Conservation (phyloP, 2,888 invertebrate genomes). For the Epinotia ramella region DNA sequence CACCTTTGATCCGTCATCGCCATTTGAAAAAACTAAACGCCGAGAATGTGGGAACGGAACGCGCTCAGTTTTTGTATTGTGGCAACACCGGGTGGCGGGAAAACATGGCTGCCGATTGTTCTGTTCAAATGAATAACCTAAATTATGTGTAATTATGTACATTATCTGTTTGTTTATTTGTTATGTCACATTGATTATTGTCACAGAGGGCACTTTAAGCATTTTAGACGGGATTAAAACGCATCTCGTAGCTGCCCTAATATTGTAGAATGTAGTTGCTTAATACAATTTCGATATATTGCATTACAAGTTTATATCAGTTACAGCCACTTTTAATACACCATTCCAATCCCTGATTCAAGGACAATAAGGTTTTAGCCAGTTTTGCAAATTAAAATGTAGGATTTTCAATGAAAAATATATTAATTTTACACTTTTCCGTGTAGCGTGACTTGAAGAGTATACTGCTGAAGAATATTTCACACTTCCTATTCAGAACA, state of each 20-base stretch:
- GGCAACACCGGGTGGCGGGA: constrained; percentile 25
- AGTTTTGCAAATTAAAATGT: too few species aligned
- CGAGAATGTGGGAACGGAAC: constrained; percentile 49
- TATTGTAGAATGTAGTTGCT: too few species aligned
- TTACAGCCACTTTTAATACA: too few species aligned
- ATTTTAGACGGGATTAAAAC: not conserved
- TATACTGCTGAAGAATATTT: too few species aligned
- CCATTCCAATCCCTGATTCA: too few species aligned
- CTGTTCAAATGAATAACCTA: not conserved
- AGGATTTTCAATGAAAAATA: too few species aligned
- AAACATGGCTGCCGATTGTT: constrained; percentile 47
- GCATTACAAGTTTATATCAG: too few species aligned
- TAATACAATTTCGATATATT: too few species aligned
- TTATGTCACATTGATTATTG: not conserved
- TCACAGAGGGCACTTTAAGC: not conserved
- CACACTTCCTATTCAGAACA: too few species aligned
- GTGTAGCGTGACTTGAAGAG: too few species aligned
- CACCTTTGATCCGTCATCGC: constrained; percentile 65
- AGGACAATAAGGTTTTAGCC: too few species aligned
- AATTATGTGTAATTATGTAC: not conserved
- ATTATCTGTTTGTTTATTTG: not conserved
- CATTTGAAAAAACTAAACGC: constrained; percentile 55
- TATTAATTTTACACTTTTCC: too few species aligned
- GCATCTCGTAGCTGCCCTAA: not conserved
- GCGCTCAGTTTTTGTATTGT: constrained; percentile 20